A percentile compares a stretch with the other conserved stretches of the same genome.
phyloP scores from a whole-genome alignment of 2,113 vertebrate species.

The Ictalurus punctatus region DNA sequence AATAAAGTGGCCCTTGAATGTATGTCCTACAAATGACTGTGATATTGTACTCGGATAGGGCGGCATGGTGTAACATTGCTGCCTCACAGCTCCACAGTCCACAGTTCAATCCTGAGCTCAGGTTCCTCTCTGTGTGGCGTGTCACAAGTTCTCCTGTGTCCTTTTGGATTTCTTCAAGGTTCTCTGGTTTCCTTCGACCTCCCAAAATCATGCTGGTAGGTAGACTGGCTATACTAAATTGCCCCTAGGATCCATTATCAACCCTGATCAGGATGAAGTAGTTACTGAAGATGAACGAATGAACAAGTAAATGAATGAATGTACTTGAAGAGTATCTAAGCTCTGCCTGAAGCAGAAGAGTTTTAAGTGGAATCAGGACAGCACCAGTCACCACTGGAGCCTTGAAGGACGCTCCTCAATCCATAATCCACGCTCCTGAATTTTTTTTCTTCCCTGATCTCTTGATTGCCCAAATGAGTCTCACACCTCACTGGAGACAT shows the following conservation, averaged over 20 bases:
- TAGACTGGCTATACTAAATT: not conserved
- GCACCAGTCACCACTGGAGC: not conserved
- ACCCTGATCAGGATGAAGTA: not conserved
- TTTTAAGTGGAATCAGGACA: not conserved
- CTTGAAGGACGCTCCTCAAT: not conserved
- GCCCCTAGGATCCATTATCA: not conserved
- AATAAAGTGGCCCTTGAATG: not conserved
- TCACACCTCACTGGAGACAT: not conserved
- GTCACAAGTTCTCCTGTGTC: not conserved
- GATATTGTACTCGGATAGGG: not conserved
- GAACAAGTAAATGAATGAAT: not conserved
- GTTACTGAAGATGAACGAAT: not conserved
- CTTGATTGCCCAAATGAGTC: slow-evolving; percentile 1
- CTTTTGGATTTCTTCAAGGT: not conserved
- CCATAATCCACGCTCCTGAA: too few species aligned
- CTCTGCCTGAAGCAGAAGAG: not conserved
- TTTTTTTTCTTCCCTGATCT: not conserved
- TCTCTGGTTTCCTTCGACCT: not conserved
- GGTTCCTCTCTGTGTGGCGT: not conserved
- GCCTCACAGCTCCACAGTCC: not conserved
- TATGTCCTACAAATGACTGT: not conserved
- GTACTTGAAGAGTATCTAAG: not conserved
- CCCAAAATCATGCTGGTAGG: not conserved
- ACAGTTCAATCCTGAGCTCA: not conserved
- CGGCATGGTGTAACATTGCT: not conserved